Conservation (phyloP, 2,888 invertebrate species). For the Crepidodera aurea region DNA sequence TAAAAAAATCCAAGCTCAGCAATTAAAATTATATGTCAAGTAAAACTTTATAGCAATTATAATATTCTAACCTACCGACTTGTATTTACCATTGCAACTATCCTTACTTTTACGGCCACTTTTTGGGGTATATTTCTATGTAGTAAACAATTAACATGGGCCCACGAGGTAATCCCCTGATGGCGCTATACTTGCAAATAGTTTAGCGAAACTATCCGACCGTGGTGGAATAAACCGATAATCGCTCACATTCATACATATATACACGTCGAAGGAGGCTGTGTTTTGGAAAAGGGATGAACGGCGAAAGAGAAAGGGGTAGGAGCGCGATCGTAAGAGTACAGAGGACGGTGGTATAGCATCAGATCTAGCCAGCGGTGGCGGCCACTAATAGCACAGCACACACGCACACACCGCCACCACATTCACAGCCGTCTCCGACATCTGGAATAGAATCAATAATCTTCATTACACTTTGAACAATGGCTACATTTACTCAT, state of each 20-base stretch:
- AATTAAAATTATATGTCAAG: too few relatives aligned
- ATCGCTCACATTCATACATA: not conserved
- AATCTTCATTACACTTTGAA: constrained; percentile 44
- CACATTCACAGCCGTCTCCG: constrained; percentile 31
- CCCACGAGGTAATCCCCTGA: too few relatives aligned
- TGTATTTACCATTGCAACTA: too few relatives aligned
- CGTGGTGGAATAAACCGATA: constrained; percentile 15
- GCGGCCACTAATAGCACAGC: constrained; percentile 33
- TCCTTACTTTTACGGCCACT: too few relatives aligned
- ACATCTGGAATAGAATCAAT: constrained; percentile 51
- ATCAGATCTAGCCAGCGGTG: constrained; percentile 3
- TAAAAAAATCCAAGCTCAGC: too few relatives aligned
- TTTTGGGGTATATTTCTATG: too few relatives aligned
- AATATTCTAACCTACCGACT: too few relatives aligned
- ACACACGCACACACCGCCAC: constrained; percentile 35
- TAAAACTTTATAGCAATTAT: too few relatives aligned
- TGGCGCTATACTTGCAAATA: too few relatives aligned
- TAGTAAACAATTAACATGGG: too few relatives aligned
- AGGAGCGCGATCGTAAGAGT: not conserved
- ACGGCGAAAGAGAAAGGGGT: constrained; percentile 7
- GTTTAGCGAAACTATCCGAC: not conserved
- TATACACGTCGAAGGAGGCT: constrained; percentile 11
- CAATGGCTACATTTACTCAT: constrained; percentile 53
- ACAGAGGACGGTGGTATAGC: not conserved
- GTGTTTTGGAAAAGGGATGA: constrained; percentile 1